These are phyloP conservation scores for Lasioglossum calceatum DNA, from an alignment of 2,888 invertebrate species.

Conservation along the genomic window DNA sequence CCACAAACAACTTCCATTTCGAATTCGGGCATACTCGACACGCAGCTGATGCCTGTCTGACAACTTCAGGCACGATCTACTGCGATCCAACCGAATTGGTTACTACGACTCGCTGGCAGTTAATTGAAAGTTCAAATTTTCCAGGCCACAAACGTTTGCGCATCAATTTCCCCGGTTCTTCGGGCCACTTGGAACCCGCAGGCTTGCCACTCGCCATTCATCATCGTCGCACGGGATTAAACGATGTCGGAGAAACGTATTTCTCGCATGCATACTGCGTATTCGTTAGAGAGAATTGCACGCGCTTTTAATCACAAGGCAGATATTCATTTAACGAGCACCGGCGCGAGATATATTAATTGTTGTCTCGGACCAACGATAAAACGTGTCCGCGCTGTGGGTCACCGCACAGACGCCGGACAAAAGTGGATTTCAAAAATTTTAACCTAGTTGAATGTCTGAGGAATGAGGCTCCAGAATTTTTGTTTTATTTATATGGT, in stretches of 20 bases:
- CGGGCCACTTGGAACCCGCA: not conserved
- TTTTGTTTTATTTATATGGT: too few relatives aligned
- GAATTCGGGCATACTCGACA: not conserved
- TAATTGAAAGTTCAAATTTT: not conserved
- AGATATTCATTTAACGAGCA: slow-evolving; percentile 49
- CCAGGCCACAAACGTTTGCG: not conserved
- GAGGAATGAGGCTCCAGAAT: too few relatives aligned
- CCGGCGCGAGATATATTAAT: slow-evolving; percentile 40
- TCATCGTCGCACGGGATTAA: slow-evolving; percentile 19
- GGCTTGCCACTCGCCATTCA: not conserved
- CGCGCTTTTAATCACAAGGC: slow-evolving; percentile 52
- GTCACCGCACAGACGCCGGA: not conserved
- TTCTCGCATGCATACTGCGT: not conserved
- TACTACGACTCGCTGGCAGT: not conserved
- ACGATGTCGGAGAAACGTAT: not conserved
- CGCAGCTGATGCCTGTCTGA: not conserved
- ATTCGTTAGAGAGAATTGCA: slow-evolving; percentile 12
- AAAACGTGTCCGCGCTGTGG: not conserved
- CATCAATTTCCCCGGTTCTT: not conserved
- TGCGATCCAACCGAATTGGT: not conserved
- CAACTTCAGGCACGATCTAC: not conserved
- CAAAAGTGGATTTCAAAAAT: too few relatives aligned
- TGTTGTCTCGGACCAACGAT: slow-evolving; percentile 29
- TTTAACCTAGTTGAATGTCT: too few relatives aligned
- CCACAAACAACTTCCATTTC: not conserved